Percentiles rank a stretch among this genome's conserved stretches.
phyloP scores from a whole-genome alignment of 30 jellyfish, hydroid and myxozoan species.

The Pseudorhiza aurosa region DNA sequence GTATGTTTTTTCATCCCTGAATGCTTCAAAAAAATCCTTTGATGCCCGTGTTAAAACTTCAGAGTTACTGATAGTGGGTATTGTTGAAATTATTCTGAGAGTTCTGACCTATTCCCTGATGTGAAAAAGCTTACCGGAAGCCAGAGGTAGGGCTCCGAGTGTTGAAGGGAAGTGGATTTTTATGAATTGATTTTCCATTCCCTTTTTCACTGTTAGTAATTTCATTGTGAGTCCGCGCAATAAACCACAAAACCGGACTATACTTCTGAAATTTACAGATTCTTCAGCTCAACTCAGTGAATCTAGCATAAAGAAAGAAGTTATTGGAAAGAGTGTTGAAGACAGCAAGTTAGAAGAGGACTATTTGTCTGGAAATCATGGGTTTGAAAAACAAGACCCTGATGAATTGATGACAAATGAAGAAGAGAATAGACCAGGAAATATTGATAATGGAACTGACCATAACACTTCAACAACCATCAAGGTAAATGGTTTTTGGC shows the following conservation, averaged over 20 bases:
- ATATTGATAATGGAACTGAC: neutral
- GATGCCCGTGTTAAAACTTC: too few relatives aligned
- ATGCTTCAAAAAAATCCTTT: too few relatives aligned
- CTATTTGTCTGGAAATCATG: neutral
- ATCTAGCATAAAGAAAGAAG: neutral
- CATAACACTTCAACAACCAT: neutral
- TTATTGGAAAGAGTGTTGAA: neutral
- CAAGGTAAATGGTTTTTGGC: constrained; percentile 1
- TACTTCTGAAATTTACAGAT: neutral
- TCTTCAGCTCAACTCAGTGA: neutral
- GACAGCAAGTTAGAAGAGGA: constrained; percentile 1
- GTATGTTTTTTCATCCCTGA: too few relatives aligned
- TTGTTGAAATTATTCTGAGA: neutral
- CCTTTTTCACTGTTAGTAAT: too few relatives aligned
- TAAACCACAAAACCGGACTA: too few relatives aligned
- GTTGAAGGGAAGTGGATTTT: too few relatives aligned
- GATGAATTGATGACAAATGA: constrained; percentile 42
- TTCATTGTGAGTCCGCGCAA: too few relatives aligned
- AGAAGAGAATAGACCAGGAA: neutral
- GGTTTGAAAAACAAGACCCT: constrained; percentile 36
- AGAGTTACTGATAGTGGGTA: neutral
- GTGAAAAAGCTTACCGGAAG: too few relatives aligned
- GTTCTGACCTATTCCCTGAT: too few relatives aligned
- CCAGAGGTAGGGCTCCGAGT: too few relatives aligned
- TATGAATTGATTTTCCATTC: too few relatives aligned